Evolutionary conservation across 1,140 invertebrate species (phyloP), one percentile per base, ranked within the genome.

Genomic region (Protaetia brevitarsis): DNA sequence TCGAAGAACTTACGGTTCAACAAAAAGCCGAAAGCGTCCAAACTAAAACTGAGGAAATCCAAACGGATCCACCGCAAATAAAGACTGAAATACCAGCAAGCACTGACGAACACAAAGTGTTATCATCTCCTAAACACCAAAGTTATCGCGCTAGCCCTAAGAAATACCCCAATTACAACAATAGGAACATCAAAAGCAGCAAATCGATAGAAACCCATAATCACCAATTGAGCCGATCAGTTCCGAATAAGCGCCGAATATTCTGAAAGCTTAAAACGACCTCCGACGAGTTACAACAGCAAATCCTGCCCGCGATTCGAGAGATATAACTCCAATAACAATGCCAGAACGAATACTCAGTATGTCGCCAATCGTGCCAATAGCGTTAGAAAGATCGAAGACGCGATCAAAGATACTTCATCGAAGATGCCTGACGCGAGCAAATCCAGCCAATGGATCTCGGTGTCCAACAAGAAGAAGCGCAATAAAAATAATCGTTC

Each of bases 401-500:
- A 45, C 19, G 1, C 41, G 1, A 10, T 7, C 63, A n/a, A 62
- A 64, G 62, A 66, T n/a, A 66, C 23, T 23, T 58, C 13, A 64
- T 26, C n/a, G n/a, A 29, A 51, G 63, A 71, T 56, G 10, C 23
- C 60, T 16, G 13, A 29, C 61, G 56, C 28, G 6, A 68, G 70
- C 41, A 10, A 13, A 7, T 34, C 69, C 21, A 74, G 71, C 65
- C 74, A 78, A 66, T 79, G 77, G 77, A 79, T 79, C 29, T 71
- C 76, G 2, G 77, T 79, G 1, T 75, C 73, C 3, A 77, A 66
- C 56, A 60, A 72, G 11, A 79, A 79, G 57, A 79, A 79, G 37
- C 70, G 76, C 23, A 77, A 76, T 63, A 45, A 13, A n/a, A n/a
- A n/a, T n/a, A n/a, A n/a, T 45, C 23, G 26, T n/a, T 30, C 23